Base-by-base conservation (phyloP, 1,140 invertebrate species). In the Dendroctonus valens region DNA sequence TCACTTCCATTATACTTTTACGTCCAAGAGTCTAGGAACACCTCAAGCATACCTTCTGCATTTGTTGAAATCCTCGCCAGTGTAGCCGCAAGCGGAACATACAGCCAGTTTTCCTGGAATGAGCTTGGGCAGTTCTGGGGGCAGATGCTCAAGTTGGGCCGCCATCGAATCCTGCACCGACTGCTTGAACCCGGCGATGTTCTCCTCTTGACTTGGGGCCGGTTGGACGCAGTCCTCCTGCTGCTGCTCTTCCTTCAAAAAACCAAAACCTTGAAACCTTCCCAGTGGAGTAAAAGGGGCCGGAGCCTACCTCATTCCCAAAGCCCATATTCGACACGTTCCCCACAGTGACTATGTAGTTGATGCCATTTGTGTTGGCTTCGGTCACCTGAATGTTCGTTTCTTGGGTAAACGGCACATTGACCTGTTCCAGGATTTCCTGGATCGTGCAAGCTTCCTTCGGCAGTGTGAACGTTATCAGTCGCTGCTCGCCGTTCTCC, bases 371-470 rank as follows among this genome's bases (percentile, higher is more conserved):
- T 26, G 81, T 82, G 15, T 85, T 84, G 75, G 89, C 87, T 72
- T 86, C 83, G 62, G 87, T 86, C 72, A 88, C 85, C 66, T 88
- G 86, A 55, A 91, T 88, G 52, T 82, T 81, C 7, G 87, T 89
- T 46, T 84, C 83, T 49, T 82, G 79, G 46, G 83, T 81, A 70
- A 88, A 86, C 41, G 83, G 81, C 69, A 90, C 87, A 69, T 83
- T 83, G 41, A 85, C 88, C 81, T 91, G 89, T 76, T 90, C 88
- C 51, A 91, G 77, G 63, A 91, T 83, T 81, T 91, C 89, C 76
- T 90, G 87, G 51, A 91, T 87, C 0, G 89, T 91, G 75, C 89
- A 91, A 65, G 87, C 88, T 74, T 91, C 89, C 69, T 88, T 86
- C 6, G 89, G 89, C 70, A 90, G 79, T 41, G 89, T 89, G 72